phyloP scores from a whole-genome alignment of 2,113 vertebrate species.

The Lampris incognitus region DNA sequence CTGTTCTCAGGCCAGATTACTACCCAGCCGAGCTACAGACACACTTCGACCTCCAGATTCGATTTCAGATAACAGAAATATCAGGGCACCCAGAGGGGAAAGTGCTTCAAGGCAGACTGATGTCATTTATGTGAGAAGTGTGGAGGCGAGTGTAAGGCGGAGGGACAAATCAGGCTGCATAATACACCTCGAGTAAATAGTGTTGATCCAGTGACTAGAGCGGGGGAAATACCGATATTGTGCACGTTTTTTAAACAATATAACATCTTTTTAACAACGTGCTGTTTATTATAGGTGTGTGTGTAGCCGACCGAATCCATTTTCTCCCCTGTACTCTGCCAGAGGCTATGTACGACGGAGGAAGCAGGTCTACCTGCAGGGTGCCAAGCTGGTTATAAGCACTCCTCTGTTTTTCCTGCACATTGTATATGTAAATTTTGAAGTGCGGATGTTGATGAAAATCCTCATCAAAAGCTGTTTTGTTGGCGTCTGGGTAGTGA shows the following conservation, averaged over 20 bases:
- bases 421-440: conserved; percentile 50
- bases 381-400: conserved; percentile 45
- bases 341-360: conserved; percentile 47
- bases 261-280: conserved; percentile 69
- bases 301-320: conserved; percentile 67
- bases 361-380: conserved; percentile 42
- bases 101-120: conserved; percentile 70
- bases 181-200: conserved; percentile 48
- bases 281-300: conserved; percentile 61
- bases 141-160: conserved; percentile 61
- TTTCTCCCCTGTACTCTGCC: conserved; percentile 58
- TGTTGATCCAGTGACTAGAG: conserved; percentile 58
- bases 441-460: conserved; percentile 27
- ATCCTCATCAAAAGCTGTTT: conserved; percentile 60
- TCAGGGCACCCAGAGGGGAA: conserved; percentile 63
- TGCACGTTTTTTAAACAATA: conserved; percentile 67
- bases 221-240: conserved; percentile 65
- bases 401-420: conserved; percentile 52
- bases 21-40: conserved; percentile 60
- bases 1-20: conserved; percentile 71
- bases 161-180: conserved; percentile 59
- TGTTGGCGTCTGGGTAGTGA: not conserved
- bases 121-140: conserved; percentile 73
- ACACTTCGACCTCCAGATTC: conserved; percentile 66
- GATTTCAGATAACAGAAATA: conserved; percentile 79